Conservation (phyloP, 2,797 vertebrate species). For the Poeciliopsis presidionis region DNA sequence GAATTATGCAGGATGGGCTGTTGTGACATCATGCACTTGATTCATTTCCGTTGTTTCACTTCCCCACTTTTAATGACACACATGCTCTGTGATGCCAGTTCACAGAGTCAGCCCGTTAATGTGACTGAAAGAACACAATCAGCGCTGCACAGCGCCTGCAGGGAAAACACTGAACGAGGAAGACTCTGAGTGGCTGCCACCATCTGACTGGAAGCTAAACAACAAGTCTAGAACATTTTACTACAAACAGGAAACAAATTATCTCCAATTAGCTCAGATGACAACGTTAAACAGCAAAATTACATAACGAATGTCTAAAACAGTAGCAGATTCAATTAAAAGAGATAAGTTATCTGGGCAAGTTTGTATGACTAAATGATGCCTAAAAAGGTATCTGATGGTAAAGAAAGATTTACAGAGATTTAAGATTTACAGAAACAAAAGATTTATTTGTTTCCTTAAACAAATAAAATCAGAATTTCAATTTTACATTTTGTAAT, state of each 20-base stretch:
- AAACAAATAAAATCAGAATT: not conserved
- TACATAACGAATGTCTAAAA: not conserved
- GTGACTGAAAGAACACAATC: conserved; percentile 32
- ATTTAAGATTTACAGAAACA: too few species aligned
- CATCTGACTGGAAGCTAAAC: conserved; percentile 11
- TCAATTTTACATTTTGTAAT: not conserved
- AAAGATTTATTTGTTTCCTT: too few species aligned
- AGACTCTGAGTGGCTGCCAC: conserved; percentile 5
- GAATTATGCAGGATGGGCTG: not conserved
- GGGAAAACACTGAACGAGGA: conserved; percentile 14
- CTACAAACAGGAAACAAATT: not conserved
- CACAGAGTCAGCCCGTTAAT: conserved; percentile 26
- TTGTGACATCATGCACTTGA: conserved; percentile 53
- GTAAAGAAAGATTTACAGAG: not conserved
- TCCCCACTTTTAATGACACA: conserved; percentile 45
- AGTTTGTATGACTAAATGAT: not conserved
- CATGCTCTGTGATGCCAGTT: conserved; percentile 24
- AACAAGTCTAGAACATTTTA: not conserved
- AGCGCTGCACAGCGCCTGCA: conserved; percentile 2
- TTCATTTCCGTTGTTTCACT: conserved; percentile 50
- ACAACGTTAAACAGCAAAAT: not conserved
- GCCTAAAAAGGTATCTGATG: not conserved
- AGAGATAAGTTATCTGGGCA: not conserved
- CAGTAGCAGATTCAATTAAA: not conserved
- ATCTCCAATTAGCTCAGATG: not conserved